phyloP scores from a whole-genome alignment of 2,797 vertebrate species.

The Channa striata region DNA sequence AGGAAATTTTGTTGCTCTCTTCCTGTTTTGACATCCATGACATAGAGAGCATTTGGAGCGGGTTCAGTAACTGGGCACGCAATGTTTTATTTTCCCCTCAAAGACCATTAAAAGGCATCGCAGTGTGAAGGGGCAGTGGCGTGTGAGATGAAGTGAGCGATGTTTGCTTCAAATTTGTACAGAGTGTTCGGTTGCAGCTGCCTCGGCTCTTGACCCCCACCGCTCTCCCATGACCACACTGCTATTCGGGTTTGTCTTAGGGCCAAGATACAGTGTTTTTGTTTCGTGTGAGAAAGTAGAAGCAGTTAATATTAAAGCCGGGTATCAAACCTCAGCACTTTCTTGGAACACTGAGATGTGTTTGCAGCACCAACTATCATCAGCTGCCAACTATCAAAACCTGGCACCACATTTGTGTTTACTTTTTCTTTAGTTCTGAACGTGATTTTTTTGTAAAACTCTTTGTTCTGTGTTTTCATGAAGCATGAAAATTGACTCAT shows the following conservation, averaged over 20 bases:
- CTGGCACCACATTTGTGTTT: neutral
- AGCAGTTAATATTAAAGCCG: neutral
- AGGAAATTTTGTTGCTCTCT: constrained; percentile 68
- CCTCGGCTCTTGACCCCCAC: constrained; percentile 1
- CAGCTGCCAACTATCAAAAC: neutral
- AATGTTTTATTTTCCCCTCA: constrained; percentile 9
- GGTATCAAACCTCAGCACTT: neutral
- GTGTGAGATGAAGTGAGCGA: constrained; percentile 5
- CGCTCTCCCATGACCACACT: neutral
- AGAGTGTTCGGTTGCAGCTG: constrained; percentile 23
- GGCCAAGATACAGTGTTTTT: neutral
- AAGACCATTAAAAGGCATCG: neutral
- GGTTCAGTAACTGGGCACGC: constrained; percentile 35
- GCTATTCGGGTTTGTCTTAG: neutral
- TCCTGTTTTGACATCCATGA: constrained; percentile 77
- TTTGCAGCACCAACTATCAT: neutral
- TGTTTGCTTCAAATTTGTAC: constrained; percentile 17
- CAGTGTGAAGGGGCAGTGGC: neutral
- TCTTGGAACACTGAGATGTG: neutral
- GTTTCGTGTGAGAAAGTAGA: neutral
- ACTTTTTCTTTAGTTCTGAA: too few relatives aligned
- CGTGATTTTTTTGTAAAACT: too few relatives aligned
- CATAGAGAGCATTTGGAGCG: constrained; percentile 42
- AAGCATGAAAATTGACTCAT: too few relatives aligned
- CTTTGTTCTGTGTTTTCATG: too few relatives aligned